These are phyloP conservation scores for Ellobium chinense DNA, from an alignment of 2,888 invertebrate species.

Conservation along the genomic window DNA sequence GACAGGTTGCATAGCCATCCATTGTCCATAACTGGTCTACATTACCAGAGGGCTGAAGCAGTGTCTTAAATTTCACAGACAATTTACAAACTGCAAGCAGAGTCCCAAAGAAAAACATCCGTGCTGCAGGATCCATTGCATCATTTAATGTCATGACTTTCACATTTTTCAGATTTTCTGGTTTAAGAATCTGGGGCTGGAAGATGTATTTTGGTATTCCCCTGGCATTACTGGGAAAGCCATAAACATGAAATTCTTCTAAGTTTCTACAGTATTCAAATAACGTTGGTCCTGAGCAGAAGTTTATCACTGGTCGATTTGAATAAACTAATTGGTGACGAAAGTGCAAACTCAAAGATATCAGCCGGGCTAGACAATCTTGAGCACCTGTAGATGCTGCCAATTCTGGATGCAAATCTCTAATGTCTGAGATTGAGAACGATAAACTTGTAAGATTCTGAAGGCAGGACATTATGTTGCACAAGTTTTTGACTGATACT, in stretches of 20 bases:
- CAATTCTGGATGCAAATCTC: constrained; percentile 71
- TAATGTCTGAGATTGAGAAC: constrained; percentile 69
- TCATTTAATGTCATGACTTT: constrained; percentile 71
- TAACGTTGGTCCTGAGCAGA: constrained; percentile 69
- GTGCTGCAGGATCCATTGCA: constrained; percentile 74
- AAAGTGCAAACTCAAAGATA: constrained; percentile 70
- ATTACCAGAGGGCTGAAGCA: constrained; percentile 70
- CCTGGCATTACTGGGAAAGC: constrained; percentile 69
- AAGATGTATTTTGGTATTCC: constrained; percentile 72
- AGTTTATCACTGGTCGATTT: constrained; percentile 64
- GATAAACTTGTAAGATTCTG: constrained; percentile 65
- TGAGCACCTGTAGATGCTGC: constrained; percentile 62
- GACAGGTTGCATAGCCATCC: constrained; percentile 60
- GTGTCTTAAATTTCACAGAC: constrained; percentile 60
- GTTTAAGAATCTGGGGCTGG: constrained; percentile 69
- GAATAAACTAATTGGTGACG: constrained; percentile 63
- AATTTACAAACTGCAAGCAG: constrained; percentile 69
- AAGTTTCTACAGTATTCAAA: constrained; percentile 72
- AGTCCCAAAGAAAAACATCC: constrained; percentile 76
- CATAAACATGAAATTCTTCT: constrained; percentile 71
- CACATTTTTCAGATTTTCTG: constrained; percentile 65
- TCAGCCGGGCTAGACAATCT: constrained; percentile 61
- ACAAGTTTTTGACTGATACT: constrained; percentile 67
- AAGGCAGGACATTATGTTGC: constrained; percentile 64
- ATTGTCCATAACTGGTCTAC: constrained; percentile 62